These are phyloP conservation scores for Anas acuta DNA, from an alignment of 2,797 vertebrate genomes.

Conservation along the genomic window DNA sequence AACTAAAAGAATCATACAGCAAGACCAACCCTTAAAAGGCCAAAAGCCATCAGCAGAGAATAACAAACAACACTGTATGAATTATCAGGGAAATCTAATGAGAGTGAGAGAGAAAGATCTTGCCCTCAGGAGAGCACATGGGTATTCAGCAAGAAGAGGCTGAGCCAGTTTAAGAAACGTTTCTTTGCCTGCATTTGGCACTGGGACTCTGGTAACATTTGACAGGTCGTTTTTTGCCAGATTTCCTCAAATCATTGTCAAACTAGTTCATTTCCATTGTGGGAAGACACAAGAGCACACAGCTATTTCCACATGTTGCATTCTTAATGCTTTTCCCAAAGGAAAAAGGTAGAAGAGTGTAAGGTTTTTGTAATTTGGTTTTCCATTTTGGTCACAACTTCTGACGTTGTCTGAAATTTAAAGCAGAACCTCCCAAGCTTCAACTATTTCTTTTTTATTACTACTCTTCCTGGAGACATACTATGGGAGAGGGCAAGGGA, in stretches of 20 bases:
- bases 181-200: neutral
- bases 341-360: neutral
- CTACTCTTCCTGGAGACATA: neutral
- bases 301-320: neutral
- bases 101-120: neutral
- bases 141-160: neutral
- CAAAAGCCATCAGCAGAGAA: neutral
- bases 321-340: neutral
- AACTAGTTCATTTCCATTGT: neutral
- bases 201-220: neutral
- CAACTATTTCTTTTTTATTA: neutral
- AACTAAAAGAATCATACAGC: neutral
- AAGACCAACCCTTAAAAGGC: neutral
- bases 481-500: neutral
- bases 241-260: neutral
- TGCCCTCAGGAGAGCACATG: neutral
- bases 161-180: neutral
- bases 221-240: neutral
- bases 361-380: neutral
- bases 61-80: neutral
- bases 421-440: neutral
- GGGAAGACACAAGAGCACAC: neutral
- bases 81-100: neutral
- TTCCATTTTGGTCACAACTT: neutral
- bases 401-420: too few species aligned